Base-by-base conservation (phyloP, 2,888 invertebrate species). In the Trichopoda pennipes region DNA sequence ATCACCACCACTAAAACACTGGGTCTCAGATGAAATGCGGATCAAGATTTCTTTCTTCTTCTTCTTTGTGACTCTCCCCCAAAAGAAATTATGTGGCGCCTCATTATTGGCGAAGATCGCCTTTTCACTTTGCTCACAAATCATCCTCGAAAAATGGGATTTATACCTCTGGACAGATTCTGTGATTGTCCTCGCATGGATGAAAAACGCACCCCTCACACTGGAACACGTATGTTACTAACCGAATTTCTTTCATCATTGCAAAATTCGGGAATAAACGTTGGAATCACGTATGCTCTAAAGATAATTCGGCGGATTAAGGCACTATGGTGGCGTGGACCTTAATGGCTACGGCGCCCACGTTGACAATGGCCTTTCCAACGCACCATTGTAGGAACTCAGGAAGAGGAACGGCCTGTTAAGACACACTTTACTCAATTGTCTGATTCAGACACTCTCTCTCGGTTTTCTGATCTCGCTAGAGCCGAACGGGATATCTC, bases 261-360 rank as follows among this genome's bases (percentile, higher is more conserved):
- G 19, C 19, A 51, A 51, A 51, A 12, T 19, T 21, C 17, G 21
- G 51, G 1, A 10, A 21, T 21, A 12, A 51, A 8, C 8, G 21
- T 10, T 51, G 51, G 51, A 9, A 51, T 12, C 51, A 51, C 12
- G 21, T 51, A 12, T 51, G 10, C 21, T 51, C 51, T 17, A 49
- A 49, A 4, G 49, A 49, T 17, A 49, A 49, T 17, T 17, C 21
- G 2, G 51, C 51, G 2, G 49, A 19, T 51, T 19, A 66, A 66
- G 19, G 2, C 32, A 4, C n/a, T 38, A 66, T 51, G 66, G 53
- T 47, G 61, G 61, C 61, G 47, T 28, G 23, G 38, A 7, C 61
- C 61, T 3, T 1, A 47, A 2, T 63, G 44, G 47, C 28, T 63
- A 3, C 2, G 12, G 9, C 28, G 4, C 0, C 10, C 38, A 9